Base-by-base conservation (phyloP, 1,140 invertebrate species). In the Psix sp. region DNA sequence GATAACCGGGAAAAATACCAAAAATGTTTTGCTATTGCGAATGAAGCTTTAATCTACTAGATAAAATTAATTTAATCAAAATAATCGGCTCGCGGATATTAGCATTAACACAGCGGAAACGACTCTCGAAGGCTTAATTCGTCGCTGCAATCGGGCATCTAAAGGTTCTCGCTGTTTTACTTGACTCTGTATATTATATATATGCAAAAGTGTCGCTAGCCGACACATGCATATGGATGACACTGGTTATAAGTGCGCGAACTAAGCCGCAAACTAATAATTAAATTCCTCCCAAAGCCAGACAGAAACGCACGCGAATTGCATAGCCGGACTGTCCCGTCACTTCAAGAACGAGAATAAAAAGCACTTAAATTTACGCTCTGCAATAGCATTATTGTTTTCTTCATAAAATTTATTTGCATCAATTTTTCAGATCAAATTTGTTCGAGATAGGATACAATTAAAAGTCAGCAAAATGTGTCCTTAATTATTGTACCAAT, bases 181-280 rank as follows among this genome's bases (percentile, higher is more conserved):
- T 73, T 73, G 52, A 54, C 39, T 29, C 51, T 11, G 17, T 74
- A 56, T 67, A 74, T 74, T 74, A 74, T 74, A 67, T 73, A 73
- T 70, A 73, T 77, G 74, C 63, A 76, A 78, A 81, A 80, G 72
- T 74, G 54, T 54, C 62, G 57, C 75, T 81, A 77, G 65, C 77
- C 51, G 52, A 74, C 57, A 71, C 76, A 80, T 82, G 76, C 81
- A 82, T 82, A 82, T 79, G 80, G 75, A 82, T 82, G 81, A 81
- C 68, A 43, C 52, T 49, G 65, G 68, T 65, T 75, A 67, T 72
- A 72, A 81, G 73, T 68, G 71, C 45, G 40, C 57, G 77, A 74
- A 80, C 78, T 81, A 79, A 82, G 76, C 80, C 78, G 72, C 66
- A 68, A 82, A 82, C 80, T 82, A 81, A 81, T 82, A 82, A 82